phyloP scores from a whole-genome alignment of 2,888 invertebrate species.

The Cyrtodaria siliqua region DNA sequence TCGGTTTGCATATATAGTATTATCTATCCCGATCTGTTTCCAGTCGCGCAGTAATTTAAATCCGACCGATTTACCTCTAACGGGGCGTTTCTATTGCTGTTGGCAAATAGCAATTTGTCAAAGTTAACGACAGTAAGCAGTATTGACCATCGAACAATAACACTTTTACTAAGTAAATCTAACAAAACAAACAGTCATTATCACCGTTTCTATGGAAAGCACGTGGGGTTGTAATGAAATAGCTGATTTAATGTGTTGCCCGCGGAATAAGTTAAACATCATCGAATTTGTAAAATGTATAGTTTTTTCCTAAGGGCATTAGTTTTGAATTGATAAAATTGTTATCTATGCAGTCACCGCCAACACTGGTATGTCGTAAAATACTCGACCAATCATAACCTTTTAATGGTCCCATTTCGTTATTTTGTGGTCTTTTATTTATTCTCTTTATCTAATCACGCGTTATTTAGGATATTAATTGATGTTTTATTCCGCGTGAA shows the following conservation, averaged over 20 bases:
- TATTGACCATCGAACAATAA: conserved; percentile 27
- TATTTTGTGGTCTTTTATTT: no score
- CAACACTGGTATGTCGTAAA: conserved; percentile 5
- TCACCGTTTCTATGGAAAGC: conserved; percentile 1
- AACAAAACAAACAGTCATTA: conserved; percentile 13
- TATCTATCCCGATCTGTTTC: not conserved
- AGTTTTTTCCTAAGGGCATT: conserved; percentile 1
- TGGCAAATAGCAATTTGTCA: conserved; percentile 56
- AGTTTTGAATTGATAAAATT: not conserved
- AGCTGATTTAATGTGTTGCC: conserved; percentile 24
- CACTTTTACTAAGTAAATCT: conserved; percentile 12
- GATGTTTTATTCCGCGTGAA: no score
- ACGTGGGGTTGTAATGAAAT: conserved; percentile 6
- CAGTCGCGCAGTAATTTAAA: conserved; percentile 23
- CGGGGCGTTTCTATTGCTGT: conserved; percentile 35
- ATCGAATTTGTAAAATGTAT: conserved; percentile 1
- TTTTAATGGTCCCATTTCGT: no score
- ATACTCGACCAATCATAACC: conserved; percentile 1
- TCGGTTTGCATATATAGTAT: no score
- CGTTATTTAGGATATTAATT: no score
- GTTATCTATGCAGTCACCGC: conserved; percentile 11
- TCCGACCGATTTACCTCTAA: conserved; percentile 6
- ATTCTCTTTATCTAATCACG: no score
- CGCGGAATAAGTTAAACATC: conserved; percentile 9
- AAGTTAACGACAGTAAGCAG: conserved; percentile 21